Evolutionary conservation across 2,113 vertebrate genomes (phyloP), one percentile per base, ranked within the genome.

Genomic region (Sceloporus tristichus): DNA sequence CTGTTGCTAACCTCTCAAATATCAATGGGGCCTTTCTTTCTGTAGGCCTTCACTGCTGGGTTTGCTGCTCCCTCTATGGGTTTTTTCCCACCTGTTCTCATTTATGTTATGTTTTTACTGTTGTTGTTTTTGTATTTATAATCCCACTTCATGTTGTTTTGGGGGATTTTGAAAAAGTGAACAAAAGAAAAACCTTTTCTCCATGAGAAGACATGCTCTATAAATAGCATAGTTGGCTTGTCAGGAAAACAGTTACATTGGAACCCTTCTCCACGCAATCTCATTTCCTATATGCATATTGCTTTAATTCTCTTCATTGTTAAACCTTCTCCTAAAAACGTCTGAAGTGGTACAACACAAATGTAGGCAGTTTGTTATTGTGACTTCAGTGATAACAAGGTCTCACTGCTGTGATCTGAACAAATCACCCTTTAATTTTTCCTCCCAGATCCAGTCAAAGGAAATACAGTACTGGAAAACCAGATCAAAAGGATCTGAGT

Each of bases 401-500:
- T 25, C 73, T 65, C 29, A 71, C 13, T 76, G 21, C 25, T 27
- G 29, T 83, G 73, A 83, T 48, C n/a, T 86, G 27, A 59, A 71
- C 18, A 59, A 18, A n/a, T 25, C 48, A 18, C 5, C 21, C 27
- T 86, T 83, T n/a, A 71, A 29, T 34, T 86, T 79, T 14, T 38
- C 5, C 40, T 79, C 3, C 0, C 18, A 98, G 98, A 85, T 94
- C 96, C 0, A 93, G 96, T 40, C 98, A 98, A 88, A 98, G 97
- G 95, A 98, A 98, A 91, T 95, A 96, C 95, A 98, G 98, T 90
- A 48, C 97, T 84, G 98, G 98, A 40, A 97, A 96, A 25, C 98
- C 98, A 0, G 98, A 98, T 90, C 98, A 98, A 96, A 95, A 96
- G 79, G 98, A 98, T 91, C 95, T 98, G 66, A 98, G 87, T 9